Evolutionary conservation across 2,113 vertebrate genomes (phyloP), one percentile per base, ranked within the genome.

Genomic region (Tichodroma muraria): DNA sequence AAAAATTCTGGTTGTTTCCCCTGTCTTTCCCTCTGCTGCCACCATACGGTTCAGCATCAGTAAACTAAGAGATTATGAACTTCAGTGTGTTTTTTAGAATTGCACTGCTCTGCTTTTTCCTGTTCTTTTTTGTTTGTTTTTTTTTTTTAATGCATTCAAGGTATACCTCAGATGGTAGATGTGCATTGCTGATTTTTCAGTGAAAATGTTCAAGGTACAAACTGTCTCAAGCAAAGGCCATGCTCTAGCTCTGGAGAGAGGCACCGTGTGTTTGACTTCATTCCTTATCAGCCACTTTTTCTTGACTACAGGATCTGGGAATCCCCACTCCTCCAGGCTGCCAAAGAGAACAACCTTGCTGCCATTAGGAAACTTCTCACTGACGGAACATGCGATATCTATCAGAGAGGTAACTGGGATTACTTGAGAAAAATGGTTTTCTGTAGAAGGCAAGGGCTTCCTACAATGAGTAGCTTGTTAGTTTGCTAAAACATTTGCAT

Each of bases 281-380:
- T 38, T 84, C 13, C 82, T 91, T 45, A 95, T 18, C 35, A 68
- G 17, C 9, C 25, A 6, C 54, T 37, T 91, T 75, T 68, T 90
- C 64, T 66, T 90, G 25, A 53, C 53, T 66, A 5, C 73, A 99
- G 99, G 94, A 98, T 98, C 70, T 98, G 97, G 85, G 99, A 99
- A 59, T 98, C 98, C 33, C 98, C 98, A 15, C 98, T 99, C 53
- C 98, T 99, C 85, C 98, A 96, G 42, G 99, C 98, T 83, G 98
- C 99, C 77, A 99, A 99, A 86, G 97, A 97, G 66, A 99, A 99
- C 66, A 98, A 98, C 54, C 97, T 98, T 18, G 96, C 95, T 35
- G 98, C 96, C 85, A 98, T 99, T 85, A 99, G 91, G 93, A 98
- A 98, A 77, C 97, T 99, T 42, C 96, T 99, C 27, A 97, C 97